Conservation (phyloP, 2,888 invertebrate species). For the Argyra leucocephala region DNA sequence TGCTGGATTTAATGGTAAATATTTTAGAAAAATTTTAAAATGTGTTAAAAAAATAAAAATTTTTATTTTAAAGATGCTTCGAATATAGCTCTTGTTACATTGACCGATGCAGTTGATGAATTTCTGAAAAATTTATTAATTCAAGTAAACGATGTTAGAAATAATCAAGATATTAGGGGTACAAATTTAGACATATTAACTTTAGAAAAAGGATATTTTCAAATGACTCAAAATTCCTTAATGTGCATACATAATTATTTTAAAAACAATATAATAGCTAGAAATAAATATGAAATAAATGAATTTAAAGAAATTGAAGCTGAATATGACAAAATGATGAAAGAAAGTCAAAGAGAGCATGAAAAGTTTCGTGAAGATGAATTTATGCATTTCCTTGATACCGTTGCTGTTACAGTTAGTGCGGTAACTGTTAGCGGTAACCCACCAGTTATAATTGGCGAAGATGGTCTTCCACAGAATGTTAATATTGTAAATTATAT, state of each 20-base stretch:
- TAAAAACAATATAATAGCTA: slow-evolving; percentile 37
- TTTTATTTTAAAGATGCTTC: slow-evolving; percentile 31
- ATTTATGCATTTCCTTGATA: slow-evolving; percentile 37
- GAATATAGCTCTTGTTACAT: slow-evolving; percentile 34
- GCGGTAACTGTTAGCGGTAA: not conserved
- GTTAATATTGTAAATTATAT: not conserved
- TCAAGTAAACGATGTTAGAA: slow-evolving; percentile 28
- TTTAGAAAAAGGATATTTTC: slow-evolving; percentile 37
- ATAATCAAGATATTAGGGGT: slow-evolving; percentile 25
- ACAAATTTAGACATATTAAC: slow-evolving; percentile 28
- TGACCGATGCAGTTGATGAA: slow-evolving; percentile 39
- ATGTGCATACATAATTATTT: slow-evolving; percentile 40
- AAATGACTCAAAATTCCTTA: slow-evolving; percentile 35
- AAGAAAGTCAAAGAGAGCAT: slow-evolving; percentile 40
- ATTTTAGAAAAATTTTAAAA: not conserved
- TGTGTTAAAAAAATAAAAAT: not conserved
- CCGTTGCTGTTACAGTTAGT: not conserved
- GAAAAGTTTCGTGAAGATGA: slow-evolving; percentile 37
- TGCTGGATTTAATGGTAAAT: slow-evolving; percentile 34
- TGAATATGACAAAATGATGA: slow-evolving; percentile 41
- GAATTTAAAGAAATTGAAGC: slow-evolving; percentile 38
- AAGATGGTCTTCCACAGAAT: not conserved
- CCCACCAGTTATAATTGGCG: not conserved
- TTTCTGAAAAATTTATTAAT: slow-evolving; percentile 35
- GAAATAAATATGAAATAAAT: slow-evolving; percentile 36